Evolutionary conservation across 2,797 vertebrate species (phyloP), one percentile per base, ranked within the genome.

Genomic region (Myripristis murdjan): DNA sequence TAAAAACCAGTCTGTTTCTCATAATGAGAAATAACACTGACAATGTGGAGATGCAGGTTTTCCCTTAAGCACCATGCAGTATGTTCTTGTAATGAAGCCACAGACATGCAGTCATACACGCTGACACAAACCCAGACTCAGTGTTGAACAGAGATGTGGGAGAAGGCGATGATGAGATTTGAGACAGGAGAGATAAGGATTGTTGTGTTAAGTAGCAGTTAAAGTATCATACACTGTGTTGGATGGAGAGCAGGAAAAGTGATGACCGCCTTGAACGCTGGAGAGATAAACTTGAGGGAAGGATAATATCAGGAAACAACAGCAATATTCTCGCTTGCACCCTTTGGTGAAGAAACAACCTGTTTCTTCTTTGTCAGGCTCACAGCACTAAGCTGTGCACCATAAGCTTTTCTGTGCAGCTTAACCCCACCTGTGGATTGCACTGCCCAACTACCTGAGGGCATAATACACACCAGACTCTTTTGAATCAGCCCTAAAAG

Each of bases 91-190:
- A 28, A 28, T 6, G 26, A 2, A 28, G 2, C 2, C 26, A 28
- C 26, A 28, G 26, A 28, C 26, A 28, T 28, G 26, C 26, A 28
- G 26, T 28, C 26, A 28, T 28, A 28, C 6, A 28, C n/a, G n/a
- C n/a, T n/a, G 28, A 35, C 16, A 47, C 44, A 58, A 64, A 65
- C 31, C 2, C 22, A 57, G 23, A 62, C 1, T 8, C n/a, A 28
- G 33, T 23, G 46, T 12, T 96, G 94, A 22, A 95, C 51, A 0
- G 95, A 96, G 89, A 96, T 96, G 88, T 96, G 94, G 81, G 93
- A 95, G 92, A 96, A 97, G 79, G 95, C 95, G 82, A 96, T 96
- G 66, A 93, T 95, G 75, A 97, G 87, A 86, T 97, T 96, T 6
- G 96, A 96, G 23, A 95, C 95, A 1, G 96, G 96, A 55, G 96